These are phyloP conservation scores for Ophioninae sp. DNA, from an alignment of 2,888 invertebrate genomes.

Conservation along the genomic window DNA sequence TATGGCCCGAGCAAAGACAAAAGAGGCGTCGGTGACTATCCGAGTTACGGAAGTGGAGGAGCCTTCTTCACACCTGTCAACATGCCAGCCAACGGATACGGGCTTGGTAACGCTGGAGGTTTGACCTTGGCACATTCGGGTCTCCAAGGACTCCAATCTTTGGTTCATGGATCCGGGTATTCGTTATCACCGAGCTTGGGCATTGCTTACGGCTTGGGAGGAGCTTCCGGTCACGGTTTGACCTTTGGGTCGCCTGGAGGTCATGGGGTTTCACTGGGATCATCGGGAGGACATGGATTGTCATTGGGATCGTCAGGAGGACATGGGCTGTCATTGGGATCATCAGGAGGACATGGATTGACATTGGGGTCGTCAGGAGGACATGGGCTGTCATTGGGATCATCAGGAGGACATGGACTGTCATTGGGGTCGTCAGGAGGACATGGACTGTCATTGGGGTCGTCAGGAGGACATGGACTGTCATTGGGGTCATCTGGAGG, in stretches of 20 bases:
- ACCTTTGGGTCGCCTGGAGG: constrained; percentile 23
- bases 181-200: constrained; percentile 52
- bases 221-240: not conserved
- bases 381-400: constrained; percentile 26
- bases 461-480: constrained; percentile 26
- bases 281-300: constrained; percentile 23
- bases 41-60: constrained; percentile 66
- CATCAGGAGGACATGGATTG: constrained; percentile 43
- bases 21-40: constrained; percentile 74
- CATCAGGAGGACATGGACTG: constrained; percentile 22
- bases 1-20: constrained; percentile 73
- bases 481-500: constrained; percentile 24
- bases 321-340: constrained; percentile 23
- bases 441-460: constrained; percentile 21
- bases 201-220: constrained; percentile 12
- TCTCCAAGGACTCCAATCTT: constrained; percentile 62
- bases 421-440: constrained; percentile 13
- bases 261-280: constrained; percentile 36
- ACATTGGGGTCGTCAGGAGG: constrained; percentile 48
- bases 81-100: constrained; percentile 62
- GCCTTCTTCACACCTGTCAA: constrained; percentile 60
- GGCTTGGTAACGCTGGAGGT: constrained; percentile 62
- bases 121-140: constrained; percentile 57
- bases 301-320: not conserved
- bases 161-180: constrained; percentile 58